These are phyloP conservation scores for Chrysomela aeneicollis DNA, from an alignment of 2,888 invertebrate species.

Conservation along the genomic window DNA sequence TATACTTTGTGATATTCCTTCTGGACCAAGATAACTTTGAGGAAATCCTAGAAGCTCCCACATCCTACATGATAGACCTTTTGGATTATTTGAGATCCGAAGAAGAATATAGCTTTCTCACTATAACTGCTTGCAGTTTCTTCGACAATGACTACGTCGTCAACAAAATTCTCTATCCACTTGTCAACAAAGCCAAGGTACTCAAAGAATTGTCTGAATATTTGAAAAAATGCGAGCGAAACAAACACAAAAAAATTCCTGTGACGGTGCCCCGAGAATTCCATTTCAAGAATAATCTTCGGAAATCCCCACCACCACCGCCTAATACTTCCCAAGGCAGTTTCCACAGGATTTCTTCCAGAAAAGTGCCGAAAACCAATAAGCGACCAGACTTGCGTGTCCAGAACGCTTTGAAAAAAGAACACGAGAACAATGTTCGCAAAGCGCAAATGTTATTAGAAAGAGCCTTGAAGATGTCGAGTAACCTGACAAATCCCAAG, in stretches of 20 bases:
- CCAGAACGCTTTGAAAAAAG: constrained; percentile 37
- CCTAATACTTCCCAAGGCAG: constrained; percentile 35
- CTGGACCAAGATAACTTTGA: constrained; percentile 47
- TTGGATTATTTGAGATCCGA: constrained; percentile 62
- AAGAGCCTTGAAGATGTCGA: constrained; percentile 43
- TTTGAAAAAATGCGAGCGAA: constrained; percentile 27
- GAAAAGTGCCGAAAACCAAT: constrained; percentile 41
- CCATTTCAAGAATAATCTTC: constrained; percentile 23
- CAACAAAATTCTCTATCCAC: constrained; percentile 63
- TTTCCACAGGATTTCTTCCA: not conserved
- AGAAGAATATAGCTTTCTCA: constrained; percentile 61
- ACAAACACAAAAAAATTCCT: constrained; percentile 32
- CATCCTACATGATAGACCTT: constrained; percentile 48
- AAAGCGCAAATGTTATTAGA: constrained; percentile 46
- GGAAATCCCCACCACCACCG: constrained; percentile 33
- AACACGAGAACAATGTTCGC: constrained; percentile 35
- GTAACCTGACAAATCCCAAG: constrained; percentile 21
- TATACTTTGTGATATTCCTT: constrained; percentile 51
- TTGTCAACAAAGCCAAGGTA: constrained; percentile 56
- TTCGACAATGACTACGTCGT: constrained; percentile 65
- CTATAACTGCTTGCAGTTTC: constrained; percentile 61
- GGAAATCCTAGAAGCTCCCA: constrained; percentile 42
- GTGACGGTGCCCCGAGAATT: constrained; percentile 47
- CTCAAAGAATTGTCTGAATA: constrained; percentile 32
- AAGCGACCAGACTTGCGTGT: constrained; percentile 27